phyloP scores from a whole-genome alignment of 2,888 invertebrate genomes.

The Drosophila fungiperda region DNA sequence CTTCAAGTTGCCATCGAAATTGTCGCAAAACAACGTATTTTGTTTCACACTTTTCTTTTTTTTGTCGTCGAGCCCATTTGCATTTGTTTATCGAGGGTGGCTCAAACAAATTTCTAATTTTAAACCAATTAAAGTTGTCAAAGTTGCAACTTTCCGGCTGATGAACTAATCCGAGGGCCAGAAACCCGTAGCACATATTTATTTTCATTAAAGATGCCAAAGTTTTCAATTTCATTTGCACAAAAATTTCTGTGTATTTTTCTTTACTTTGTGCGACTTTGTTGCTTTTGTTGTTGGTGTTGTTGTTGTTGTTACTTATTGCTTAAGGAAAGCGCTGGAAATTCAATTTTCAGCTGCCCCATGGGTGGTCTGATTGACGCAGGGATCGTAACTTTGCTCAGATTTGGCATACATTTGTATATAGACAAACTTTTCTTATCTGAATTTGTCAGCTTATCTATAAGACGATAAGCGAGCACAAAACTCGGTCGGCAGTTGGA shows the following conservation, averaged over 20 bases:
- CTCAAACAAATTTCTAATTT: constrained; percentile 61
- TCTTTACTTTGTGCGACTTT: constrained; percentile 14
- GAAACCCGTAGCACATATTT: constrained; percentile 54
- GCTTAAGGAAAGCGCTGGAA: constrained; percentile 40
- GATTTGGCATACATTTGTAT: constrained; percentile 11
- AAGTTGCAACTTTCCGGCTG: constrained; percentile 60
- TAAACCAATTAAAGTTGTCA: constrained; percentile 78
- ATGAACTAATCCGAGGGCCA: constrained; percentile 62
- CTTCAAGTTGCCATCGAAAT: not conserved
- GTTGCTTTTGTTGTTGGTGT: not conserved
- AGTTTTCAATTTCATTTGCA: constrained; percentile 74
- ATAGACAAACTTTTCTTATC: constrained; percentile 27
- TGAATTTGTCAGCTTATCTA: constrained; percentile 58
- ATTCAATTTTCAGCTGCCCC: constrained; percentile 59
- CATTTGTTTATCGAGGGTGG: constrained; percentile 57
- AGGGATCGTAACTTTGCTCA: constrained; percentile 1
- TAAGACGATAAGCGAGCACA: constrained; percentile 18
- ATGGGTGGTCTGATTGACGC: constrained; percentile 68
- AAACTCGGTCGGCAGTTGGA: constrained; percentile 19
- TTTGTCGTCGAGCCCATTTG: constrained; percentile 31
- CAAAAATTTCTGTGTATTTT: constrained; percentile 42
- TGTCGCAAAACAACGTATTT: constrained; percentile 37
- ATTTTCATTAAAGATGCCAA: constrained; percentile 77
- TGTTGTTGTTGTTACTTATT: constrained; percentile 1
- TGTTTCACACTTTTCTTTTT: constrained; percentile 43